Evolutionary conservation across 92 coral and sea anemone genomes (phyloP).

Genomic region (Zoanthus sociatus): DNA sequence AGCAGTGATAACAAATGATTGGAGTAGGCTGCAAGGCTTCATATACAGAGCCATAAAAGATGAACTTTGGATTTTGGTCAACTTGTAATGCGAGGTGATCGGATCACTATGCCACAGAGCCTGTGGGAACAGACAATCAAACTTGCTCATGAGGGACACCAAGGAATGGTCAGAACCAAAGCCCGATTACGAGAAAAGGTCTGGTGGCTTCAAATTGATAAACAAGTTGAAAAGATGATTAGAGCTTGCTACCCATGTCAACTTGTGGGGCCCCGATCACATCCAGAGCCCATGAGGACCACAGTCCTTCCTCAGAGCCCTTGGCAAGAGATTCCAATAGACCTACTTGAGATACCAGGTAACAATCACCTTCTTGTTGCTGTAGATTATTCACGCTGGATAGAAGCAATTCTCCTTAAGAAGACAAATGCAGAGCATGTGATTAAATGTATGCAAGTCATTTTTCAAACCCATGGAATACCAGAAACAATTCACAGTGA

Average conservation of each 20-base stretch:
- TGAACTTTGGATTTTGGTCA: slow-evolving; percentile 47
- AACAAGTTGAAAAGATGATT: slow-evolving; percentile 54
- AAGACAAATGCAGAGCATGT: slow-evolving; percentile 69
- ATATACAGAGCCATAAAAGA: slow-evolving; percentile 43
- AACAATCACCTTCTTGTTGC: slow-evolving; percentile 68
- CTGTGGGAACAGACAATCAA: slow-evolving; percentile 47
- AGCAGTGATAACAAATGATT: slow-evolving; percentile 47
- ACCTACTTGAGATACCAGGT: slow-evolving; percentile 50
- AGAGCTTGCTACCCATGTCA: slow-evolving; percentile 64
- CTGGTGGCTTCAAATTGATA: slow-evolving; percentile 77
- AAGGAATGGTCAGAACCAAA: slow-evolving; percentile 71
- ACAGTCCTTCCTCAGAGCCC: slow-evolving; percentile 68
- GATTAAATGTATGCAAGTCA: slow-evolving; percentile 23
- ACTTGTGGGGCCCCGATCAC: slow-evolving; percentile 63
- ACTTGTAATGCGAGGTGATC: slow-evolving; percentile 56
- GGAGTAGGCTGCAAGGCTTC: slow-evolving; percentile 35
- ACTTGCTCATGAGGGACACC: slow-evolving; percentile 75
- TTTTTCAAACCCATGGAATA: slow-evolving; percentile 62
- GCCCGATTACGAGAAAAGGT: slow-evolving; percentile 60
- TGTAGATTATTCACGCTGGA: slow-evolving; percentile 70
- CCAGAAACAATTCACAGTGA: slow-evolving; percentile 66
- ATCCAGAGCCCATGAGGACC: slow-evolving; percentile 67
- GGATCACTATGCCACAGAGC: slow-evolving; percentile 60
- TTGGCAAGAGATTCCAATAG: slow-evolving; percentile 65
- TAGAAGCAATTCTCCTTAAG: slow-evolving; percentile 67